Conservation (phyloP, 2,113 vertebrate genomes). For the Paralichthys olivaceus region DNA sequence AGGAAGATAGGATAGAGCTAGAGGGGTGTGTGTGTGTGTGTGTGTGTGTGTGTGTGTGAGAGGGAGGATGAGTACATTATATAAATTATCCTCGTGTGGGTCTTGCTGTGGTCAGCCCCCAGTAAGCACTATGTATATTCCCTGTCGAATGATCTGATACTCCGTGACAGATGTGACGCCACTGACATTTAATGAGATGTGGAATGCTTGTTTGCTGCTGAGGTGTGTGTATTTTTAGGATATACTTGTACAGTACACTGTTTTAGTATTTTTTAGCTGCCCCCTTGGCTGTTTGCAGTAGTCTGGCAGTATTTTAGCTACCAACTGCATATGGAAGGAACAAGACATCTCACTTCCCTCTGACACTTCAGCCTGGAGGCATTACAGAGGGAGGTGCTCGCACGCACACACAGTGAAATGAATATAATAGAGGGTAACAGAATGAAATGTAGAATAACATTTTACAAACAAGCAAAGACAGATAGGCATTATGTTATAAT, state of each 20-base stretch:
- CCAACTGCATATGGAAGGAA: slow-evolving; percentile 68
- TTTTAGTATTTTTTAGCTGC: not conserved
- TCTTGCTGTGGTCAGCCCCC: slow-evolving; percentile 14
- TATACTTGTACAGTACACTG: not conserved
- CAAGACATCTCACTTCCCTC: slow-evolving; percentile 73
- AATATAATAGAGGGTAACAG: slow-evolving; percentile 26
- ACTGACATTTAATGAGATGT: slow-evolving; percentile 81
- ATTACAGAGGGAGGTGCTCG: slow-evolving; percentile 42
- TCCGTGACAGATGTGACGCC: slow-evolving; percentile 79
- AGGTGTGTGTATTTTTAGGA: not conserved
- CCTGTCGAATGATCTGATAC: slow-evolving; percentile 46
- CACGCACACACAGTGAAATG: slow-evolving; percentile 34
- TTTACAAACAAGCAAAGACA: slow-evolving; percentile 36
- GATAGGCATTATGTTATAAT: slow-evolving; percentile 21
- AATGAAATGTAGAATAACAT: slow-evolving; percentile 36
- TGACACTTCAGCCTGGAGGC: slow-evolving; percentile 76
- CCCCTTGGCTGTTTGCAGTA: slow-evolving; percentile 34
- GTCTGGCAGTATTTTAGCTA: slow-evolving; percentile 74
- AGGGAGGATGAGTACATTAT: slow-evolving; percentile 18
- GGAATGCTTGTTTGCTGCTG: slow-evolving; percentile 2
- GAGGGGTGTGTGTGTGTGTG: slow-evolving; percentile 10
- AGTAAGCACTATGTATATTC: slow-evolving; percentile 39
- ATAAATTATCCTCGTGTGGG: slow-evolving; percentile 10
- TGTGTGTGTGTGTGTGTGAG: slow-evolving; percentile 32
- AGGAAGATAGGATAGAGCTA: slow-evolving; percentile 31